Conservation (phyloP, 2,113 vertebrate genomes). For the Manacus vitellinus region DNA sequence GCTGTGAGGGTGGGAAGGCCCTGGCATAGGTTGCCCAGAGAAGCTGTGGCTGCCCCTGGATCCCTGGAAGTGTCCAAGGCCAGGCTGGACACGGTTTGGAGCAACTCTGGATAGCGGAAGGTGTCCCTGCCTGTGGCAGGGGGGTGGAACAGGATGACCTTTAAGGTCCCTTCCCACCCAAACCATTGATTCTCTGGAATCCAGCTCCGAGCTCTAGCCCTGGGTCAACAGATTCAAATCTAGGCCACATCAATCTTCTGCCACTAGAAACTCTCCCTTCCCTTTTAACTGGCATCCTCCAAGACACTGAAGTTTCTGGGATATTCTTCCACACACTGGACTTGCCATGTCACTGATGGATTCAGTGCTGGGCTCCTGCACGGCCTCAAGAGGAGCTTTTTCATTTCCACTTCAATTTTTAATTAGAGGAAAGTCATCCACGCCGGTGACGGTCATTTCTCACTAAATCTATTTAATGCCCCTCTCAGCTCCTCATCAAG, state of each 20-base stretch:
- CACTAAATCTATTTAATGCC: slow-evolving; percentile 18
- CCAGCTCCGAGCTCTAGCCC: not conserved
- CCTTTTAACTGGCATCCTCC: not conserved
- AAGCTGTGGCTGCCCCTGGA: not conserved
- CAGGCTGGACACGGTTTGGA: not conserved
- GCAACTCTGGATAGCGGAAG: not conserved
- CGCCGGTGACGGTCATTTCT: not conserved
- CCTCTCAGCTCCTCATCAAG: not conserved
- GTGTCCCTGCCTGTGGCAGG: not conserved
- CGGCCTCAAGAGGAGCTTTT: not conserved
- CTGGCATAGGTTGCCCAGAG: not conserved
- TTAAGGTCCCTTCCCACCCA: not conserved
- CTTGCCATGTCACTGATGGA: not conserved
- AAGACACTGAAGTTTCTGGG: not conserved
- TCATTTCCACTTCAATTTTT: slow-evolving; percentile 46
- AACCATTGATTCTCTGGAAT: not conserved
- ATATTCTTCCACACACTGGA: not conserved
- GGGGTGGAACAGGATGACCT: not conserved
- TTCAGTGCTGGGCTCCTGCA: not conserved
- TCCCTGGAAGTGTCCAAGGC: not conserved
- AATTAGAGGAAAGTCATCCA: slow-evolving; percentile 41
- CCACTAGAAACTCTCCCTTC: not conserved
- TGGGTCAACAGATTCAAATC: not conserved
- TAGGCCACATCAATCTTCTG: not conserved
- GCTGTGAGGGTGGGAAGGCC: not conserved